These are phyloP conservation scores for Tachyglossus aculeatus DNA, from an alignment of 2,797 vertebrate species.

Conservation along the genomic window DNA sequence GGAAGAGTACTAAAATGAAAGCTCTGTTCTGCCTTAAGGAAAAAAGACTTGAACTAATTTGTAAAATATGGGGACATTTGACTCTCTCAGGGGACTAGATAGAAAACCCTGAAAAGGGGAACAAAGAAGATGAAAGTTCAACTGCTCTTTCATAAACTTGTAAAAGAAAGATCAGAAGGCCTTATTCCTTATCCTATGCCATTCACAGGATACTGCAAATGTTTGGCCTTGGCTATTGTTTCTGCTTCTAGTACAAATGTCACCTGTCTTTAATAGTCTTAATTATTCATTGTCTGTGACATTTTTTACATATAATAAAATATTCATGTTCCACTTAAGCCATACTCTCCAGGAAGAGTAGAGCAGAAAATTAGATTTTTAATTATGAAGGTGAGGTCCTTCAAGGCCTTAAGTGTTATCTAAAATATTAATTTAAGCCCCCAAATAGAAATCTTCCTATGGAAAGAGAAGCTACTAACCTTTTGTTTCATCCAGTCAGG, in stretches of 20 bases:
- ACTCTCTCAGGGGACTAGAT: background rate
- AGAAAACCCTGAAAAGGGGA: background rate
- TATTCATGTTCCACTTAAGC: too few species aligned
- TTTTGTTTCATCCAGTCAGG: background rate
- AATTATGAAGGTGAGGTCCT: background rate
- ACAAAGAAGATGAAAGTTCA: background rate
- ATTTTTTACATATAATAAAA: too few species aligned
- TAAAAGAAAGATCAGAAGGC: conserved; percentile 13
- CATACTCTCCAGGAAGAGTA: too few species aligned
- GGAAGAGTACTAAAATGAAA: too few species aligned
- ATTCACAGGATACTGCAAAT: background rate
- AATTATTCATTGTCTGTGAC: too few species aligned
- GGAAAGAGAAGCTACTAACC: background rate
- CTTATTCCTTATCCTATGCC: background rate
- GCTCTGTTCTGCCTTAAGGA: too few species aligned
- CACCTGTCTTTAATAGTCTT: too few species aligned
- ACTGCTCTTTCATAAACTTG: background rate
- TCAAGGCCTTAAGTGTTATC: background rate
- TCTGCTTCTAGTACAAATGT: too few species aligned
- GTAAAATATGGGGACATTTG: background rate
- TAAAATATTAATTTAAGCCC: background rate
- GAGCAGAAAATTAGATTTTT: background rate
- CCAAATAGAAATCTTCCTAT: background rate
- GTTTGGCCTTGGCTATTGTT: too few species aligned
- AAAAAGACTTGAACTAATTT: too few species aligned